Evolutionary conservation across 2,888 invertebrate species (phyloP).

Genomic region (Philopedon plagiatum): DNA sequence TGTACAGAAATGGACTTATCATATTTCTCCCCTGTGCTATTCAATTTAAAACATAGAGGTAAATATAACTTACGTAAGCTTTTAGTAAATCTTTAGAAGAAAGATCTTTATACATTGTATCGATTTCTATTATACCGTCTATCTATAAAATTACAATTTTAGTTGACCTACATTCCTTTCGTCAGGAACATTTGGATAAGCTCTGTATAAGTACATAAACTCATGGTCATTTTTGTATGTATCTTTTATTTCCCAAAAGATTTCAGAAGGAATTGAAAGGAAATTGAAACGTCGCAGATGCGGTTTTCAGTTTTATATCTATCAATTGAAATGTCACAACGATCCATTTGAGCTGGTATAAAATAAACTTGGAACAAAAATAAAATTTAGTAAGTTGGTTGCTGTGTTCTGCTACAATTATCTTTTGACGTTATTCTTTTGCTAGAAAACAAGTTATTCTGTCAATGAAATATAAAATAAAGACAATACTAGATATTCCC

Average conservation of each 20-base stretch:
- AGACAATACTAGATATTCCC: background rate
- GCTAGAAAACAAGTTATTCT: background rate
- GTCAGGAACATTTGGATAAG: slow-evolving; percentile 14
- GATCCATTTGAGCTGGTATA: slow-evolving; percentile 26
- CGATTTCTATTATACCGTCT: background rate
- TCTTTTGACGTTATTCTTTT: slow-evolving; percentile 9
- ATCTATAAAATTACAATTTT: background rate
- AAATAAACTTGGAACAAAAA: slow-evolving; percentile 34
- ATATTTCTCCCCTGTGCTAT: background rate
- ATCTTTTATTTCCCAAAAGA: slow-evolving; percentile 32
- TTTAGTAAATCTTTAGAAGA: background rate
- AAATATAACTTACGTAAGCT: background rate
- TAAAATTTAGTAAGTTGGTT: slow-evolving; percentile 37
- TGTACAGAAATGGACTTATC: too few species aligned
- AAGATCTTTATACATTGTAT: background rate
- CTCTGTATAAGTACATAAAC: slow-evolving; percentile 13
- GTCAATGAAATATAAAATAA: background rate
- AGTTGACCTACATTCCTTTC: slow-evolving; percentile 7
- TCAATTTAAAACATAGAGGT: background rate
- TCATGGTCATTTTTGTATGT: slow-evolving; percentile 22
- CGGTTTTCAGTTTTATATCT: slow-evolving; percentile 24
- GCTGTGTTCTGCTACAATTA: slow-evolving; percentile 23
- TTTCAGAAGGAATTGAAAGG: slow-evolving; percentile 29
- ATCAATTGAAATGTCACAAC: slow-evolving; percentile 30
- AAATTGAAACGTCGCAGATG: slow-evolving; percentile 42